These are phyloP conservation scores for Tethya wilhelma DNA, from an alignment of 37 sponge, comb jelly and placozoan genomes.

Conservation along the genomic window DNA sequence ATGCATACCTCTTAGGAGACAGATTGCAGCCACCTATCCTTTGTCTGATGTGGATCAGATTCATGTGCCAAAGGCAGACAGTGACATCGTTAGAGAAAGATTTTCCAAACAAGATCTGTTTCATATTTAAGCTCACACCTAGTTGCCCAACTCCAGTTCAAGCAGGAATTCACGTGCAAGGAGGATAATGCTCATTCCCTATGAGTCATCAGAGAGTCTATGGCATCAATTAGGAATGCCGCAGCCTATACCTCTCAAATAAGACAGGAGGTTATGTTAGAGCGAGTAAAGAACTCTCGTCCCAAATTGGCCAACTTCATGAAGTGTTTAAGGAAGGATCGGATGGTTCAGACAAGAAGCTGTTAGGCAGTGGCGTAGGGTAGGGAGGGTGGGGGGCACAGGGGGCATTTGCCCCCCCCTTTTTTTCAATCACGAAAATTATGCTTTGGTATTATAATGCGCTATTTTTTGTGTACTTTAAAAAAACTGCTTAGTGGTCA, in stretches of 20 bases:
- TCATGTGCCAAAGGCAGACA: background rate
- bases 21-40: too few relatives aligned
- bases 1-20: background rate
- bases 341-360: background rate
- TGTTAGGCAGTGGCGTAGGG: too few relatives aligned
- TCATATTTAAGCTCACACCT: background rate
- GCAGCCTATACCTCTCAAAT: background rate
- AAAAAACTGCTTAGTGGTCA: too few relatives aligned
- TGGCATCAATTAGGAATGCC: background rate
- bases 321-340: background rate
- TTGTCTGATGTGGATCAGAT: background rate
- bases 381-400: too few relatives aligned
- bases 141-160: background rate
- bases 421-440: too few relatives aligned
- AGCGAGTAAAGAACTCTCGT: background rate
- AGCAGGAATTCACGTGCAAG: background rate
- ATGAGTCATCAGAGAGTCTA: too few relatives aligned
- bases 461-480: too few relatives aligned
- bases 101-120: background rate
- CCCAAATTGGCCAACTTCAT: background rate
- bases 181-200: background rate
- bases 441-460: too few relatives aligned
- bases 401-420: too few relatives aligned
- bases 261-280: background rate
- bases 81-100: background rate